Base-by-base conservation (phyloP, 2,797 vertebrate species). In the Meriones psammophilus region DNA sequence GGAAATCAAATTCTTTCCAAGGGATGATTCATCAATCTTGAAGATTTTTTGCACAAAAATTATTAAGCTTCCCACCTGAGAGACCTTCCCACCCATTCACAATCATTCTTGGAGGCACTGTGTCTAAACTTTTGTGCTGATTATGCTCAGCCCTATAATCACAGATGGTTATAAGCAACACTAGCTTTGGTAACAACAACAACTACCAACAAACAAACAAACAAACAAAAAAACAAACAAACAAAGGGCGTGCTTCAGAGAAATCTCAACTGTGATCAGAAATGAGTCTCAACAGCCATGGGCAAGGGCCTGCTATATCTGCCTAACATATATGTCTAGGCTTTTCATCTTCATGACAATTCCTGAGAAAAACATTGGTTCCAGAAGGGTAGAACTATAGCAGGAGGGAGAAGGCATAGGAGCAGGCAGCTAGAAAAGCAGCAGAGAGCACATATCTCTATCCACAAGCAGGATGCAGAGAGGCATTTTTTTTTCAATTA, bases 401-500 rank as follows among this genome's bases (percentile, higher is more conserved):
- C 18, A 60, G 12, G 22, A 39, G 56, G 60, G 17, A 56, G 79
- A 80, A 58, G 22, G 24, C 76, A 15, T 2, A 39, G 22, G 1
- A 3, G n/a, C n/a, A 60, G 22, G 56, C n/a, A n/a, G 33, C 78
- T 36, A 18, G 79, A 81, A n/a, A 15, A 60, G 22, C 56, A 15
- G n/a, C 8, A 14, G 22, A 26, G 56, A 81, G 79, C 79, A 39
- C 56, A 60, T 8, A 54, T 60, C 33, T 60, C 79, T 81, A 60
- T 26, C 20, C n/a, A 36, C 22, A 26, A 39, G 56, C 54, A 80
- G 54, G 22, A 80, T 10, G 54, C 54, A 36, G 54, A 80, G 33
- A 80, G 6, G 83, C 58, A 4, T 58, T 17, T 58, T 58, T 39
- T 58, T 58, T 58, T 17, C 56, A 97, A 96, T 97, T 98, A 96